phyloP scores from a whole-genome alignment of 2,113 vertebrate species.

The Alethe castanea region DNA sequence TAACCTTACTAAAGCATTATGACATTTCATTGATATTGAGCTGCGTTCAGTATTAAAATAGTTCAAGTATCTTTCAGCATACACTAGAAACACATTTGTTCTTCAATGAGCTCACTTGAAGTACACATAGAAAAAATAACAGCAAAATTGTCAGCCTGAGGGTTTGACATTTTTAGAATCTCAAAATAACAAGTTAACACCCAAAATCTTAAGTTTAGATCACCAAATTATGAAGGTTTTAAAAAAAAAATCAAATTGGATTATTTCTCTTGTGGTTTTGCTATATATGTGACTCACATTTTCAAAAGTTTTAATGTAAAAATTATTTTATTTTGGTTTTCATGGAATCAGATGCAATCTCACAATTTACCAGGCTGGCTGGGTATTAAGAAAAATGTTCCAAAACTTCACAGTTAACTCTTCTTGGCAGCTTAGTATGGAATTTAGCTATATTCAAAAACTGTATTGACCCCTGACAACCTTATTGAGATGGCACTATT shows the following conservation, averaged over 20 bases:
- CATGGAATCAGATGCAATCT: not conserved
- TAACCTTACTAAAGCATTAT: not conserved
- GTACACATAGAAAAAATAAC: not conserved
- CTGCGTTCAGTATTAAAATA: not conserved
- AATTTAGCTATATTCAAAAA: not conserved
- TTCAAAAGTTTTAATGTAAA: not conserved
- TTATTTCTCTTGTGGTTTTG: not conserved
- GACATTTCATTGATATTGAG: not conserved
- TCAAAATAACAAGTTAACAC: not conserved
- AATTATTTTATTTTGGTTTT: not conserved
- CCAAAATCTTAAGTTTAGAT: not conserved
- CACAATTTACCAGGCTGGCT: not conserved
- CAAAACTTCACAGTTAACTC: not conserved
- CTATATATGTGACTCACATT: not conserved
- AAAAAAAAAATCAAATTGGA: not conserved
- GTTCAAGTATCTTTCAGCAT: not conserved
- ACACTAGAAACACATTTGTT: not conserved
- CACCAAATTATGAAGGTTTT: not conserved
- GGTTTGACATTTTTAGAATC: not conserved
- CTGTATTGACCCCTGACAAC: not conserved
- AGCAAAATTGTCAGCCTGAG: not conserved
- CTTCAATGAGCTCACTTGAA: not conserved
- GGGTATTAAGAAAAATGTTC: not conserved
- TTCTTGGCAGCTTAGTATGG: not conserved
- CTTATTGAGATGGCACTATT: not conserved